Percentiles rank a stretch among this genome's conserved stretches.
Evolutionary conservation across 2,888 invertebrate genomes (phyloP).

Genomic region (Melinaea menophilus): DNA sequence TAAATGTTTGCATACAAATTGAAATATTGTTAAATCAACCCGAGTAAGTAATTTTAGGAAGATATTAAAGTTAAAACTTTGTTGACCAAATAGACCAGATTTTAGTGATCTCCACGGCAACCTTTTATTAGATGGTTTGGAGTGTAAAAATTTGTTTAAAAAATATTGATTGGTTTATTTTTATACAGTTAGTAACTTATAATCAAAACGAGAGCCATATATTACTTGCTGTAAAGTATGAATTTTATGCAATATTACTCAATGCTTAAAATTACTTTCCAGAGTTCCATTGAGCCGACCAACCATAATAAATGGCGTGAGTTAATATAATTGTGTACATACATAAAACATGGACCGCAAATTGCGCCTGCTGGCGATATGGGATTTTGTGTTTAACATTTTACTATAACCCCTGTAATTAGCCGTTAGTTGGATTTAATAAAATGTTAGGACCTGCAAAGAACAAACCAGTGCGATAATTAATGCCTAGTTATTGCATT

Average conservation of each 20-base stretch:
- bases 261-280: not conserved
- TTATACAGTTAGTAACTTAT: no score
- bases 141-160: no score
- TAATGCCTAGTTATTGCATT: no score
- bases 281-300: not conserved
- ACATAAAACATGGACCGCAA: not conserved
- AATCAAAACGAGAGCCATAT: not conserved
- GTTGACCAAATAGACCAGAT: no score
- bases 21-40: no score
- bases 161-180: no score
- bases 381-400: not conserved
- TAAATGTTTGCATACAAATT: no score
- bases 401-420: not conserved
- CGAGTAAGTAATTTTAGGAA: no score
- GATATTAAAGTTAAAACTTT: no score
- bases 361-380: not conserved
- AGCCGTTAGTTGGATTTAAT: not conserved
- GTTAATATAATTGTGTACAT: not conserved
- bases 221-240: not conserved
- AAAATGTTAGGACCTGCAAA: not conserved
- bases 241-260: not conserved
- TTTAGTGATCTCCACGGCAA: no score
- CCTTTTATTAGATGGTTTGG: no score
- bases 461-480: not conserved
- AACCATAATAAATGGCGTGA: conserved; percentile 1